phyloP scores from a whole-genome alignment of 2,113 vertebrate species.

The Poicephalus meyeri region DNA sequence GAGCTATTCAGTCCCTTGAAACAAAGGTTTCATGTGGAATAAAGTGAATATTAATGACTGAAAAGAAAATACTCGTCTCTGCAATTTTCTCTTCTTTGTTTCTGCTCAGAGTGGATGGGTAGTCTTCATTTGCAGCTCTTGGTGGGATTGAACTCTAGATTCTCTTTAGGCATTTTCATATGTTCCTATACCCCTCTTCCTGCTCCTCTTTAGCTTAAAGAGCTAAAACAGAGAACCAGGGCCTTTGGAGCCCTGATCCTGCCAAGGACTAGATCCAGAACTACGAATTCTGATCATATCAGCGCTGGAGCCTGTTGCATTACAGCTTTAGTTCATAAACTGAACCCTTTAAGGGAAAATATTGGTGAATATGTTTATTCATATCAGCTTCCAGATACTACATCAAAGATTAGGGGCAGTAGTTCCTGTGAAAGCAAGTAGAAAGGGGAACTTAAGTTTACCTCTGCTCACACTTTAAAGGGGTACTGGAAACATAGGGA shows the following conservation, averaged over 20 bases:
- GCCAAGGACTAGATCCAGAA: background rate
- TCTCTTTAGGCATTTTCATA: background rate
- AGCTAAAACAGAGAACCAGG: background rate
- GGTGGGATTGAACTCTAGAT: background rate
- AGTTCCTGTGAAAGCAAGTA: background rate
- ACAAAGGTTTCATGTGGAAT: background rate
- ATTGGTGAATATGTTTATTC: background rate
- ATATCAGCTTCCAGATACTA: background rate
- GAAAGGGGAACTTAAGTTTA: background rate
- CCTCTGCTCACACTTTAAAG: background rate
- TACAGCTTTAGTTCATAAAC: background rate
- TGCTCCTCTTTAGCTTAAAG: background rate
- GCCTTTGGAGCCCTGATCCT: background rate
- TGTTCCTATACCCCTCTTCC: background rate
- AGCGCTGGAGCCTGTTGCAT: background rate
- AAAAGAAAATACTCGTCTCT: background rate
- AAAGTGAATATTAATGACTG: conserved; percentile 30
- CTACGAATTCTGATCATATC: background rate
- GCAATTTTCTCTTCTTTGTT: background rate
- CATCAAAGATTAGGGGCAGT: background rate
- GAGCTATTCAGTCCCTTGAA: conserved; percentile 1
- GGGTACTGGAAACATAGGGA: background rate
- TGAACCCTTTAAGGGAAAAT: background rate
- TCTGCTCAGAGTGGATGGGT: background rate
- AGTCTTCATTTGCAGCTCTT: background rate